These are phyloP conservation scores for Nymphalis urticae DNA, from an alignment of 2,888 invertebrate species.

Conservation along the genomic window DNA sequence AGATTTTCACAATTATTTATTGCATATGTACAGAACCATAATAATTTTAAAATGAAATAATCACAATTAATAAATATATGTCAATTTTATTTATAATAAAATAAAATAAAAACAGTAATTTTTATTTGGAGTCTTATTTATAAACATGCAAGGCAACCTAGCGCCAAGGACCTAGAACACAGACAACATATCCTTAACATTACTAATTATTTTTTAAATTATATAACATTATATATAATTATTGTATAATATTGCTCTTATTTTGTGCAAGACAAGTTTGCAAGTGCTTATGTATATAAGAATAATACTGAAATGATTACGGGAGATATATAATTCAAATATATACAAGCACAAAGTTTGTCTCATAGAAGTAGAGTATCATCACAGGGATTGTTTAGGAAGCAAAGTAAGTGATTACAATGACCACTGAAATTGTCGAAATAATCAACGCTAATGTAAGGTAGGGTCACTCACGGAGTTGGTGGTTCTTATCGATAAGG, in stretches of 20 bases:
- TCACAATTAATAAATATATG: constrained; percentile 6
- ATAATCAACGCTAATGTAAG: constrained; percentile 28
- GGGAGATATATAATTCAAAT: constrained; percentile 35
- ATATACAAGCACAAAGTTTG: constrained; percentile 18
- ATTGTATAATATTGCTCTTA: constrained; percentile 10
- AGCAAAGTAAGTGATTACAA: constrained; percentile 34
- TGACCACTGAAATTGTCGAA: constrained; percentile 28
- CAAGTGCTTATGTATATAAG: constrained; percentile 8
- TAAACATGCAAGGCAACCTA: constrained; percentile 27
- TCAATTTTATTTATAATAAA: constrained; percentile 7
- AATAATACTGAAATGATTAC: constrained; percentile 6
- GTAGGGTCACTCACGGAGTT: constrained; percentile 72
- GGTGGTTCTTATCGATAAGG: constrained; percentile 87
- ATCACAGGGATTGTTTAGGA: constrained; percentile 36
- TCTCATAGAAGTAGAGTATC: constrained; percentile 16
- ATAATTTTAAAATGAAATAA: constrained; percentile 9
- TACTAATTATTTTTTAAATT: not conserved
- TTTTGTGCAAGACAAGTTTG: constrained; percentile 15
- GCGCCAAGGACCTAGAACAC: constrained; percentile 46
- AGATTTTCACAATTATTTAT: constrained; percentile 31
- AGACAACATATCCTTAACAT: constrained; percentile 32
- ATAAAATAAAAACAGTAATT: constrained; percentile 2
- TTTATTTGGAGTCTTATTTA: constrained; percentile 9
- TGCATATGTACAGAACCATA: constrained; percentile 24
- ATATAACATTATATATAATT: not conserved